Base-by-base conservation (phyloP, 2,888 invertebrate species). In the Osmoderma eremita region DNA sequence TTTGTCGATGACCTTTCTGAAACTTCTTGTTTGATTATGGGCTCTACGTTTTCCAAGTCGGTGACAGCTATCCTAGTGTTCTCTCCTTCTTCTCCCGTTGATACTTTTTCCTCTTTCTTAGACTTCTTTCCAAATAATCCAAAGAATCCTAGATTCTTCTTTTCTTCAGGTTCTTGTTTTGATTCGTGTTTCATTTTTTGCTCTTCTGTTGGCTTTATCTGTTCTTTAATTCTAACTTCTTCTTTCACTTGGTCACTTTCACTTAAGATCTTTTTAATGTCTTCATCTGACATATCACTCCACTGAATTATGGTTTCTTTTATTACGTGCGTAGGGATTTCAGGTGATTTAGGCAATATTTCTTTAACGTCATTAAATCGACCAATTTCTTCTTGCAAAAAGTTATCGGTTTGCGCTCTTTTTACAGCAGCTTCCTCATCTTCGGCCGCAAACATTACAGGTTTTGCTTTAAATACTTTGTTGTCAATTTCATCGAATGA, bases 121-220 rank as follows among this genome's bases (percentile, higher is more conserved):
- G 48, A n/a, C 45, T 67, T 72, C 58, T 74, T 73, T n/a, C 70
- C 71, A 56, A 74, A 74, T 18, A 74, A 63, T 8, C 70, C 70
- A 56, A 75, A 74, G 42, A 75, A 58, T 15, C 73, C 72, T 45
- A 68, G 49, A 63, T 72, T 65, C 54, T 42, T 51, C 24, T 58
- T 15, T 17, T 24, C 49, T 15, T 63, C 49, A 36, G 2, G 18
- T 38, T 36, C 48, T 30, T 41, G 10, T 56, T 45, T n/a, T n/a
- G n/a, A n/a, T n/a, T n/a, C n/a, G n/a, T n/a, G n/a, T n/a, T n/a
- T 24, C 17, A 12, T 10, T 12, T 1, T 15, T n/a, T 4, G 24
- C 3, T 30, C 30, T 36, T 10, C 39, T 58, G 38, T 38, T 20
- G 39, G 20, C 13, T 50, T 12, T 22, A 48, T 49, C 48, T 56